Percentiles rank a stretch among this genome's conserved stretches.
Evolutionary conservation across 1,140 invertebrate species (phyloP).

Genomic region (Drosophila persimilis): DNA sequence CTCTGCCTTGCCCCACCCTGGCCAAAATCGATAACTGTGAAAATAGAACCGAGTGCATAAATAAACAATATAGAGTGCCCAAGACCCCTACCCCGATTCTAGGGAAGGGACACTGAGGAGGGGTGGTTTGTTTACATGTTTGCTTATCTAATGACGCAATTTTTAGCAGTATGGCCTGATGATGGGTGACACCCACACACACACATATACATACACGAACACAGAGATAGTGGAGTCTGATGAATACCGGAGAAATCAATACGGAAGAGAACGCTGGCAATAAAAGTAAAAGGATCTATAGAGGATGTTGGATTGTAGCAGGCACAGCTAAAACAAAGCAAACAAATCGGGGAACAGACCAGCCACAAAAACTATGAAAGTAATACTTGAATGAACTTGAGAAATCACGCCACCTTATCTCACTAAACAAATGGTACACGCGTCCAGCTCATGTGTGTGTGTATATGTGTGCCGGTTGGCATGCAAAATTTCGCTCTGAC

Average conservation of each 20-base stretch:
- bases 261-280: conserved; percentile 2
- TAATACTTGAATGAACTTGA: conserved; percentile 79
- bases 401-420: conserved; percentile 82
- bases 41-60: conserved; percentile 69
- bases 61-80: conserved; percentile 56
- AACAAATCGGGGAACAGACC: conserved; percentile 9
- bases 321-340: conserved; percentile 1
- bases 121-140: conserved; percentile 44
- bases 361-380: conserved; percentile 31
- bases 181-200: conserved; percentile 8
- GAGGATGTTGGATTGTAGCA: conserved; percentile 5
- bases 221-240: neutral
- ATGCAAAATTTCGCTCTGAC: conserved; percentile 28
- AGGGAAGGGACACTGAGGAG: neutral
- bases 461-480: conserved; percentile 39
- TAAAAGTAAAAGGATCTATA: conserved; percentile 54
- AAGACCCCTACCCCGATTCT: too few relatives aligned
- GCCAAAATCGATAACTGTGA: conserved; percentile 62
- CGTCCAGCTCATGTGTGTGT: conserved; percentile 45
- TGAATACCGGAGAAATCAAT: conserved; percentile 17
- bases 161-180: conserved; percentile 47
- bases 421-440: conserved; percentile 69
- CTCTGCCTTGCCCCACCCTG: neutral
- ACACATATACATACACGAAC: too few relatives aligned
- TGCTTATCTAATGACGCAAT: conserved; percentile 73